Percentiles rank a stretch among this genome's conserved stretches.
Evolutionary conservation across 2,888 invertebrate genomes (phyloP).

Genomic region (Limnephilus lunatus): DNA sequence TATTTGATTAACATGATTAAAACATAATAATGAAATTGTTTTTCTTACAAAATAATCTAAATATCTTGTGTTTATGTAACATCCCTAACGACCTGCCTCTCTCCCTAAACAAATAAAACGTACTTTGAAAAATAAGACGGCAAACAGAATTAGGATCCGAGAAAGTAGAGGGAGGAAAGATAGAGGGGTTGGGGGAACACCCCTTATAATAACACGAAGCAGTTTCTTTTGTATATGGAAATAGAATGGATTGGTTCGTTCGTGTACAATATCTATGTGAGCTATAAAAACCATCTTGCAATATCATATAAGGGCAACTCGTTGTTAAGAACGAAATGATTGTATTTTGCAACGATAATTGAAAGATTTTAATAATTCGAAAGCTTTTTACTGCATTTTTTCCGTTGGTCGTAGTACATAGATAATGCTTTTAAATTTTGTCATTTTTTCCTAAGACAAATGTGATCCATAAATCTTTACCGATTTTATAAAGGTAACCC

Average conservation of each 20-base stretch:
- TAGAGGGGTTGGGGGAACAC: constrained; percentile 43
- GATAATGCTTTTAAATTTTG: not conserved
- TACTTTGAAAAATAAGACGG: constrained; percentile 60
- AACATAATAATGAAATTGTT: not conserved
- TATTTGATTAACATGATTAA: not conserved
- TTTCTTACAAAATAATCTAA: not conserved
- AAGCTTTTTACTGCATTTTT: not conserved
- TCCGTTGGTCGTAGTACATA: too few relatives aligned
- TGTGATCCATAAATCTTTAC: too few relatives aligned
- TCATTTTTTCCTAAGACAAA: too few relatives aligned
- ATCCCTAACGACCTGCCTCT: constrained; percentile 45
- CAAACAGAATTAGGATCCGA: constrained; percentile 57
- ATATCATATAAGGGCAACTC: not conserved
- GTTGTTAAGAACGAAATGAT: not conserved
- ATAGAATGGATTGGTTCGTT: constrained; percentile 45
- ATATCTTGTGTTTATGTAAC: constrained; percentile 33
- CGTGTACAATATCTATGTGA: not conserved
- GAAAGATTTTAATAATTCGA: not conserved
- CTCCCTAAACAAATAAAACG: constrained; percentile 57
- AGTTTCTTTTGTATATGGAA: constrained; percentile 47
- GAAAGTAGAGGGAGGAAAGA: constrained; percentile 43
- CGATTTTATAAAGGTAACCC: too few relatives aligned
- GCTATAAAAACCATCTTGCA: not conserved
- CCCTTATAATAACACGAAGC: constrained; percentile 46
- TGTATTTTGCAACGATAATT: not conserved